Conservation (phyloP, 2,888 invertebrate genomes). For the Stenichneumon culpator region DNA sequence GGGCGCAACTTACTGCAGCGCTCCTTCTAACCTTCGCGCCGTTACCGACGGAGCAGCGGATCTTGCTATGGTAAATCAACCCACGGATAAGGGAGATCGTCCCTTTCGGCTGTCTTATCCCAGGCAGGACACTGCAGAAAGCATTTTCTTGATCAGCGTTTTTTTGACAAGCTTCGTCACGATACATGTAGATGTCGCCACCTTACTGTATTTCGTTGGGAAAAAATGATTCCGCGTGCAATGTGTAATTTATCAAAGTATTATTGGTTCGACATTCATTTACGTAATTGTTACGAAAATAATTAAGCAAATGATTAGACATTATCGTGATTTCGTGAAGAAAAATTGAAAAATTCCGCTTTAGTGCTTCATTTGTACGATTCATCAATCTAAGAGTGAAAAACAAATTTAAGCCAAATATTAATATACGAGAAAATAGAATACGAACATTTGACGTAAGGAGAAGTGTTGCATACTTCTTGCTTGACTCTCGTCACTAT, state of each 20-base stretch:
- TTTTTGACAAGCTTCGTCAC: background rate
- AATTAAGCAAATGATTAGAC: background rate
- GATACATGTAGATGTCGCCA: conserved; percentile 14
- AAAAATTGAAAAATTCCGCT: background rate
- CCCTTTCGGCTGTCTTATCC: background rate
- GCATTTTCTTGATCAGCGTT: background rate
- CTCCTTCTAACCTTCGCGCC: background rate
- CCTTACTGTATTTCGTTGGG: background rate
- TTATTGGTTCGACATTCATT: background rate
- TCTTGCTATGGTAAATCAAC: background rate
- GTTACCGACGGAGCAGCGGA: background rate
- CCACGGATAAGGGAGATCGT: background rate
- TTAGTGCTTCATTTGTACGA: too few species aligned
- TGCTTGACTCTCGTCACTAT: background rate
- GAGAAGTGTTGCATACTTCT: background rate
- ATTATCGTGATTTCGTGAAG: too few species aligned
- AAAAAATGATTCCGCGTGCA: background rate
- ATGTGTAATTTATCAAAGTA: background rate
- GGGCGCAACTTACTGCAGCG: background rate
- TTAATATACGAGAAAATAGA: background rate
- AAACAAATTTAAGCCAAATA: background rate
- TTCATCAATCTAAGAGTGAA: background rate
- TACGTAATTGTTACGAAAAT: background rate
- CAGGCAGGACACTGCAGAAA: too few species aligned
- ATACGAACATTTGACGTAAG: background rate